Evolutionary conservation across 2,888 invertebrate genomes (phyloP).

Genomic region (Drymonia ruficornis): DNA sequence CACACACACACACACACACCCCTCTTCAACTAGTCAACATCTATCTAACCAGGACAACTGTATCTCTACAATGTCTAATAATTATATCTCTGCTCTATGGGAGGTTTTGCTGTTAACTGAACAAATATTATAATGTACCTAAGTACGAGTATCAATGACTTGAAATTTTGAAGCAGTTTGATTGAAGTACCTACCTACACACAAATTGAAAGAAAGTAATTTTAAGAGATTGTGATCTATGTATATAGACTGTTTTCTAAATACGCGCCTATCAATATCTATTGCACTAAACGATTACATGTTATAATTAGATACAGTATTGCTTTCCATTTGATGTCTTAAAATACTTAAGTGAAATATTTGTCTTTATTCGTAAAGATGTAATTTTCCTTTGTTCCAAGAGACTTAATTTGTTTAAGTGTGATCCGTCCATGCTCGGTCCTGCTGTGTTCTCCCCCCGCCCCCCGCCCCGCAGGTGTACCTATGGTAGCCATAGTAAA

Average conservation of each 20-base stretch:
- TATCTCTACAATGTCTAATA: too few relatives aligned
- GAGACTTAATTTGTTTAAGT: conserved; percentile 38
- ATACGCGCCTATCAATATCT: background rate
- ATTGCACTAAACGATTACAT: background rate
- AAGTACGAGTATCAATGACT: too few relatives aligned
- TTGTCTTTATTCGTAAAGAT: background rate
- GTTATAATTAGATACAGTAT: background rate
- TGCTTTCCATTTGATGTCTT: background rate
- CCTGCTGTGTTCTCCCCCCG: conserved; percentile 25
- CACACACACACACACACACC: conserved; percentile 21
- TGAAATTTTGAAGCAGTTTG: too few relatives aligned
- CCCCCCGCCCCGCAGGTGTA: background rate
- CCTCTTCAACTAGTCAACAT: conserved; percentile 8
- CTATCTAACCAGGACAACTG: too few relatives aligned
- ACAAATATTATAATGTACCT: too few relatives aligned
- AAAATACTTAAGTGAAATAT: too few relatives aligned
- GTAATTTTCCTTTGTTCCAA: background rate
- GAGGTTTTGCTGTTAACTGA: background rate
- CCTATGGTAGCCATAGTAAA: too few relatives aligned
- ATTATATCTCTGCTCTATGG: background rate
- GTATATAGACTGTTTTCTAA: background rate
- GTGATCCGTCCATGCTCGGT: conserved; percentile 69
- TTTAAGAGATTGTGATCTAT: background rate
- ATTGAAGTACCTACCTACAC: too few relatives aligned
- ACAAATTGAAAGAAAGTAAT: background rate